These are phyloP conservation scores for Sigmodon hispidus DNA, from an alignment of 2,113 vertebrate genomes.

Conservation along the genomic window DNA sequence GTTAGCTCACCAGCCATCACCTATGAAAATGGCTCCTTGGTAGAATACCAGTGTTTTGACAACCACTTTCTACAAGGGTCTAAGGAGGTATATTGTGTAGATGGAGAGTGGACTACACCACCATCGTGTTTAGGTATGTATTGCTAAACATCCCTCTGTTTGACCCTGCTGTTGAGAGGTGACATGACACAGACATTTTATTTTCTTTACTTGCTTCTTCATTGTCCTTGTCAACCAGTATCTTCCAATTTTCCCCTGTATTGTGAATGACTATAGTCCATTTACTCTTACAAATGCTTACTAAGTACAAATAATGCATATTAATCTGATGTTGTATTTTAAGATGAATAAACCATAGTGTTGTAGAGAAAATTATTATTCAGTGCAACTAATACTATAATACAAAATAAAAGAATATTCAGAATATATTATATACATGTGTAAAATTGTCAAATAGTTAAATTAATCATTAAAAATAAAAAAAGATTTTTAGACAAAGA, in stretches of 20 bases:
- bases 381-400: background rate
- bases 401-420: background rate
- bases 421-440: background rate
- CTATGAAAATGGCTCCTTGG: constrained; percentile 82
- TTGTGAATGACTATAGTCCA: background rate
- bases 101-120: constrained; percentile 81
- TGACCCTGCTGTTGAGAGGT: background rate
- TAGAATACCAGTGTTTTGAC: constrained; percentile 83
- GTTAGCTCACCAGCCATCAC: background rate
- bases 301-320: background rate
- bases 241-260: background rate
- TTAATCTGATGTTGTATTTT: background rate
- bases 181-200: background rate
- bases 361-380: too few relatives aligned
- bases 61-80: constrained; percentile 84
- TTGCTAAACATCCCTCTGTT: background rate
- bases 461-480: background rate
- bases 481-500: background rate
- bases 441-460: background rate
- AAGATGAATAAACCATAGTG: too few relatives aligned
- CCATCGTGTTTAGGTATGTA: constrained; percentile 85
- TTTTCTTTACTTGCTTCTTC: background rate
- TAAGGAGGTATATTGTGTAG: constrained; percentile 76
- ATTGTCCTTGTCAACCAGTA: background rate
- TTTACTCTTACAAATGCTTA: background rate